Evolutionary conservation across 2,113 vertebrate species (phyloP), one percentile per base, ranked within the genome.

Genomic region (Lethenteron reissneri): DNA sequence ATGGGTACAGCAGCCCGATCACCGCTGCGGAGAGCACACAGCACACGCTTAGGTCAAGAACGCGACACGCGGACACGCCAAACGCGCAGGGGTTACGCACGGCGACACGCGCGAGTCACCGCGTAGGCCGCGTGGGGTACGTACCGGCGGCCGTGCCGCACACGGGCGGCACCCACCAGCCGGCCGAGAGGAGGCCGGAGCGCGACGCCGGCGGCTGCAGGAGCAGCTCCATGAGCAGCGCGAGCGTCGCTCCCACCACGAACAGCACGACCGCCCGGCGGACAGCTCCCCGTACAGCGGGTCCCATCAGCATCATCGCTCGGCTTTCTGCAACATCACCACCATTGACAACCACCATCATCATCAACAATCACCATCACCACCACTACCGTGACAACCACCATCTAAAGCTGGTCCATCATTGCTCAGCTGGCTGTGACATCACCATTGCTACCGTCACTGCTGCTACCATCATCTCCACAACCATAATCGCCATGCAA

Each of bases 121-220:
- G 75, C 25, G 75, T 59, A 71, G 71, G 70, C 75, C 19, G 15
- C n/a, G 56, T 12, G 12, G n/a, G 70, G 8, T 19, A 80, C 89
- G 88, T 76, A 97, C 94, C 94, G 10, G 94, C 92, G 1, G 88
- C 94, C 0, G 91, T 95, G 57, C 92, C 92, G 56, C 91, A 97
- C 77, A 90, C 91, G 2, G 88, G 88, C 0, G 92, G 90, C 74
- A 97, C 90, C 92, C 94, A 99, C 90, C 94, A 99, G 60, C 64
- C 64, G 0, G 94, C 92, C 12, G 92, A 92, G 74, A 96, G 92
- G 78, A 90, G 79, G 2, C 89, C 90, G 73, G 87, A 78, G 64
- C 94, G 86, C 74, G 92, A 90, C 76, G 95, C 91, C 11, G 94
- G 91, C 0, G 91, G 92, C 70, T 96, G 94, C 11, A 96, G 79